Conservation (phyloP, 1,140 invertebrate species). For the Spodoptera litura region DNA sequence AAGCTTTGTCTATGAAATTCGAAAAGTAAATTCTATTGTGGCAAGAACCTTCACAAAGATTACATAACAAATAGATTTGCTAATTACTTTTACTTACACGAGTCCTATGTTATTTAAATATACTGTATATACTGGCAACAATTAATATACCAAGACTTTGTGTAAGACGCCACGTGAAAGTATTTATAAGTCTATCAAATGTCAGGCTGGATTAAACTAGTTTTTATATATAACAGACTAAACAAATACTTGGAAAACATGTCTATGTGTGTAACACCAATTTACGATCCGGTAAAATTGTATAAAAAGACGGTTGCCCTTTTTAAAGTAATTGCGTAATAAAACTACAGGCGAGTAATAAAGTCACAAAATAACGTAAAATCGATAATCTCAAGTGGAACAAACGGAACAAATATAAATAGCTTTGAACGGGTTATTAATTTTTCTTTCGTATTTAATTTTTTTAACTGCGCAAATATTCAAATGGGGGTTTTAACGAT, state of each 20-base stretch:
- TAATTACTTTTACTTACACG: conserved; percentile 8
- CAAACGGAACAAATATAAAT: conserved; percentile 46
- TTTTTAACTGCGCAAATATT: conserved; percentile 81
- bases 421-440: conserved; percentile 81
- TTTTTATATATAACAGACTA: neutral
- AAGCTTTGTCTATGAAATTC: conserved; percentile 10
- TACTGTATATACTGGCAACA: neutral
- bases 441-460: conserved; percentile 68
- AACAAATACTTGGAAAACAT: conserved; percentile 26
- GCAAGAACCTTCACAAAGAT: neutral
- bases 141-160: neutral
- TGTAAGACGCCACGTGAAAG: neutral
- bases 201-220: conserved; percentile 19
- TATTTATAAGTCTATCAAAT: conserved; percentile 13
- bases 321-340: conserved; percentile 48
- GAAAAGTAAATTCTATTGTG: conserved; percentile 17
- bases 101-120: conserved; percentile 4
- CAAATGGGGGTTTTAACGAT: conserved; percentile 73
- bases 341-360: conserved; percentile 42
- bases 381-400: conserved; percentile 52
- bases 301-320: conserved; percentile 41
- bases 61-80: neutral
- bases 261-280: conserved; percentile 27
- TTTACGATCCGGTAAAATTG: conserved; percentile 40
- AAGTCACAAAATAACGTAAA: conserved; percentile 48